phyloP scores from a whole-genome alignment of 2,888 invertebrate genomes.

The Agrotis segetum region DNA sequence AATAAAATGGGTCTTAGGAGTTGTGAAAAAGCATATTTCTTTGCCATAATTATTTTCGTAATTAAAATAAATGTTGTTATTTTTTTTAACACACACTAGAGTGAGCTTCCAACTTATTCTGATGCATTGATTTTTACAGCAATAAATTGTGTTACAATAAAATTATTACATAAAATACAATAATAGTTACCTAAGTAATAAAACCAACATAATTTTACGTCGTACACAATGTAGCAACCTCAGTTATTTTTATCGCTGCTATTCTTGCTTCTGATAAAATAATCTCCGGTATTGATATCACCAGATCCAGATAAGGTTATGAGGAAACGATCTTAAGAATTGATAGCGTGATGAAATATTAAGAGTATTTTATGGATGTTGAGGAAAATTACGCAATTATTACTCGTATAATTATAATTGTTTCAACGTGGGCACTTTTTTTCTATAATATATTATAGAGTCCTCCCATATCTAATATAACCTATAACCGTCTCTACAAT shows the following conservation, averaged over 20 bases:
- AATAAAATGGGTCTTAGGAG: no score
- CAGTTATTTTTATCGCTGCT: conserved; percentile 62
- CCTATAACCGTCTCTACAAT: no score
- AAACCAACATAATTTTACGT: conserved; percentile 19
- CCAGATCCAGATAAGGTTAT: conserved; percentile 64
- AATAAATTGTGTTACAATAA: no score
- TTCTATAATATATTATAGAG: no score
- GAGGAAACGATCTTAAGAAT: conserved; percentile 46
- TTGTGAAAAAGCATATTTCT: no score
- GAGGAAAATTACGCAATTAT: conserved; percentile 1
- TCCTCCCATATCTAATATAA: no score
- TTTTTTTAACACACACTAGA: no score
- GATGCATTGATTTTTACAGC: no score
- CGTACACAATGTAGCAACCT: conserved; percentile 45
- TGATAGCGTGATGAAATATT: conserved; percentile 35
- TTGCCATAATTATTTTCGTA: no score
- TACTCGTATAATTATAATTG: background rate
- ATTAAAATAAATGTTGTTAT: no score
- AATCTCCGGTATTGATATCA: conserved; percentile 67
- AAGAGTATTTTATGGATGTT: conserved; percentile 4
- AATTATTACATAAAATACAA: background rate
- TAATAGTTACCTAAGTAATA: background rate
- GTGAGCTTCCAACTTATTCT: no score
- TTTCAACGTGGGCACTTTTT: background rate
- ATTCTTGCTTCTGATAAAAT: conserved; percentile 69